phyloP scores from a whole-genome alignment of 2,888 invertebrate species.

The Cataglyphis rosenhaueri region DNA sequence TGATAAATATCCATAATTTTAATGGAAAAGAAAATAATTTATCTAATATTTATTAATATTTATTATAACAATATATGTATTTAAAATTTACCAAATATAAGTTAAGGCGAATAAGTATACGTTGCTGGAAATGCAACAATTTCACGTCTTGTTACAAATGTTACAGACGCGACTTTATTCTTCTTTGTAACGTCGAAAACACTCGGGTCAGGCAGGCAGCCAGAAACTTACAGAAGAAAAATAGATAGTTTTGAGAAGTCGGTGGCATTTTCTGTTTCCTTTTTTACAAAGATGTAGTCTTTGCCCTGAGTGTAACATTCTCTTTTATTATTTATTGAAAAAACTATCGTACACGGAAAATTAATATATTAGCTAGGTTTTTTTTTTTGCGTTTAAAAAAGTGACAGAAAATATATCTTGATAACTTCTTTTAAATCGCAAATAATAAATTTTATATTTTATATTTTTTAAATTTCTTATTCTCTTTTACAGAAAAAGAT shows the following conservation, averaged over 20 bases:
- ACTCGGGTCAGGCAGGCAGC: conserved; percentile 43
- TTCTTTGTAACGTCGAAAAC: conserved; percentile 36
- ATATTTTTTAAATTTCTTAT: not conserved
- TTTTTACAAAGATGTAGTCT: conserved; percentile 6
- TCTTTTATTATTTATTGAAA: not conserved
- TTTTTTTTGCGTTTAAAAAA: not conserved
- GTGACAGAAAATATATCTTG: not conserved
- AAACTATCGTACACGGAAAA: not conserved
- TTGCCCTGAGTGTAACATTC: not conserved
- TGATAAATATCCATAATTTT: not conserved
- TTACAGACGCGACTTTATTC: conserved; percentile 44
- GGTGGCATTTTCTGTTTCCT: conserved; percentile 16
- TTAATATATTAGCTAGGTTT: not conserved
- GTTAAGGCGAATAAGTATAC: conserved; percentile 18
- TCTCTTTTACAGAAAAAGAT: not conserved
- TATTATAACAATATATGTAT: not conserved
- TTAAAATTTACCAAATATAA: not conserved
- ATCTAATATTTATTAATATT: not conserved
- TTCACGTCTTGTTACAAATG: conserved; percentile 19
- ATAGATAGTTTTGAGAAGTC: conserved; percentile 43
- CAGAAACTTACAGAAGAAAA: conserved; percentile 43
- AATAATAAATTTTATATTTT: not conserved
- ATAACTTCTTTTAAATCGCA: not conserved
- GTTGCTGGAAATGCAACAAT: not conserved
- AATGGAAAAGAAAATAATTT: not conserved